These are phyloP conservation scores for Stramonita haemastoma DNA, from an alignment of 2,888 invertebrate species.

Conservation along the genomic window DNA sequence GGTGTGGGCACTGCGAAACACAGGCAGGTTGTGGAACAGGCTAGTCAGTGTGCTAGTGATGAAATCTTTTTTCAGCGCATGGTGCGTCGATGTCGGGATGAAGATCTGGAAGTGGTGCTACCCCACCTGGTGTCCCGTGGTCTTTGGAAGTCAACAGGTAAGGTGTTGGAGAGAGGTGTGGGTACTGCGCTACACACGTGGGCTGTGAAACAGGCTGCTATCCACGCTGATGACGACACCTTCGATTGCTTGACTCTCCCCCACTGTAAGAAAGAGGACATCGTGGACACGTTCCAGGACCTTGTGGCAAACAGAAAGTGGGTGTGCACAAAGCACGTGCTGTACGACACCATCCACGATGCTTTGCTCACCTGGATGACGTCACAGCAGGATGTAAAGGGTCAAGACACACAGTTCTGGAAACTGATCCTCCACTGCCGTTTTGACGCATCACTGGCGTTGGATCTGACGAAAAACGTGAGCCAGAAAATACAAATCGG, in stretches of 20 bases:
- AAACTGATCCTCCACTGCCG: background rate
- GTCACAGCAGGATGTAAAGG: background rate
- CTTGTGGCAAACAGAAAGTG: background rate
- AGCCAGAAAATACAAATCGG: background rate
- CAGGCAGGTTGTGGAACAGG: slow-evolving; percentile 3
- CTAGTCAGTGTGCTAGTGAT: background rate
- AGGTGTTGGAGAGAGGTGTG: background rate
- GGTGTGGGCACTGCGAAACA: background rate
- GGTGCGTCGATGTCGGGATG: background rate
- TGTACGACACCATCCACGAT: background rate
- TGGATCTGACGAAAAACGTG: background rate
- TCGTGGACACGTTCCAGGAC: background rate
- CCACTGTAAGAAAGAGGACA: background rate
- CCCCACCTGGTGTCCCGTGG: background rate
- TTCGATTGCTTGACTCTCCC: background rate
- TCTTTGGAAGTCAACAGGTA: background rate
- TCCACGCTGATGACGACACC: background rate
- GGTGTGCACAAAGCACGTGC: background rate
- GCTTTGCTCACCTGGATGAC: background rate
- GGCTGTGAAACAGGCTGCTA: background rate
- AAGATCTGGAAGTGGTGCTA: background rate
- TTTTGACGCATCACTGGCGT: background rate
- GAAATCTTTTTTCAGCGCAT: no score
- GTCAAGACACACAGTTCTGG: background rate
- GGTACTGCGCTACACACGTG: background rate